Conservation (phyloP, 2,888 invertebrate species). For the Apotomis betuletana region DNA sequence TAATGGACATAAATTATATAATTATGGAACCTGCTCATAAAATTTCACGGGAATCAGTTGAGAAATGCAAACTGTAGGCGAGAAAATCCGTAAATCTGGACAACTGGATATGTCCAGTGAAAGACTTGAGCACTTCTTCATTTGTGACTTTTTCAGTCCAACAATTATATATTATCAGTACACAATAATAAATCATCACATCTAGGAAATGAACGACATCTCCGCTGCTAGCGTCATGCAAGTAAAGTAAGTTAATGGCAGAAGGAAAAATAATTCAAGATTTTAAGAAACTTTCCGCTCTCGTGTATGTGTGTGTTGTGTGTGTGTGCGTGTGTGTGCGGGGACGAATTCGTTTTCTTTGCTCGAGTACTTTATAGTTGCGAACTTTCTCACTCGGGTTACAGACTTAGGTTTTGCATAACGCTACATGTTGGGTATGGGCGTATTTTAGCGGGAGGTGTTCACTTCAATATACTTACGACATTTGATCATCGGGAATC, state of each 20-base stretch:
- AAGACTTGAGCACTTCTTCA: too few species aligned
- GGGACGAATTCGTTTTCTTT: conserved; percentile 32
- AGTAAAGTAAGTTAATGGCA: conserved; percentile 38
- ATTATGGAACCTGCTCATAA: too few species aligned
- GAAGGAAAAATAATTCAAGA: conserved; percentile 40
- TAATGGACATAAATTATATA: too few species aligned
- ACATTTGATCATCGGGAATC: too few species aligned
- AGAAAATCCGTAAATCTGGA: too few species aligned
- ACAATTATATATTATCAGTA: too few species aligned
- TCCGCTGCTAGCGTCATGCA: conserved; percentile 31
- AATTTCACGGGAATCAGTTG: too few species aligned
- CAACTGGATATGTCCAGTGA: too few species aligned
- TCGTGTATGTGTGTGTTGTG: conserved; percentile 4
- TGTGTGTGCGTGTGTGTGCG: neutral
- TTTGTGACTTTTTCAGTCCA: too few species aligned
- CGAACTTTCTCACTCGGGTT: conserved; percentile 22
- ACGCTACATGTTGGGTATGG: neutral
- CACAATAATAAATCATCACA: neutral
- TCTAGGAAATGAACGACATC: conserved; percentile 20
- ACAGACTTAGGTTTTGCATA: conserved; percentile 14
- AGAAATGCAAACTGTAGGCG: too few species aligned
- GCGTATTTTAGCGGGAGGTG: neutral
- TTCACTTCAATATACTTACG: too few species aligned
- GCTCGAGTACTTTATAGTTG: conserved; percentile 31
- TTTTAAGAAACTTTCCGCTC: conserved; percentile 38